Base-by-base conservation (phyloP, 2,888 invertebrate genomes). In the Tricholauxania praeusta region DNA sequence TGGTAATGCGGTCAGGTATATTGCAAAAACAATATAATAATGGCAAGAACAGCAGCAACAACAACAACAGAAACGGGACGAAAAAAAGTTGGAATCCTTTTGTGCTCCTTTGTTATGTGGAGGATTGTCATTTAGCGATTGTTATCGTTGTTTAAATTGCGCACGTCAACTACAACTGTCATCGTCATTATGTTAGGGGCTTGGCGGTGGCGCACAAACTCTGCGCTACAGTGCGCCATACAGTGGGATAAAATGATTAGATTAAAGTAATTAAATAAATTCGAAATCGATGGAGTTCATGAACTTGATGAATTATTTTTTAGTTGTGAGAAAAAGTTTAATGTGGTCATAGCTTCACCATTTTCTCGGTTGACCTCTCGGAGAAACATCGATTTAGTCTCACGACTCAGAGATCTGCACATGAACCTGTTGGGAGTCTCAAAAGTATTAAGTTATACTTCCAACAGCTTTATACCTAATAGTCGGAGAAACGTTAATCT, bases 71-170 rank as follows among this genome's bases (percentile, higher is more conserved):
- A 47, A 14, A 22, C 7, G 22, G 49, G 19, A 39, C 22, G 22
- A 14, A 59, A 68, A 57, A 22, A 47, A 51, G 51, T 15, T 17
- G 17, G 22, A 65, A 49, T 49, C 74, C 65, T 72, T 76, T 78
- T 78, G 76, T 78, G 79, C 76, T 78, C 78, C 78, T 77, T 76
- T 48, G 39, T 39, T 39, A 39, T 39, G 39, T 39, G 39, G 39
- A 73, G 70, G 71, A 55, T 74, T 79, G 75, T 77, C 77, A 76
- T 75, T 76, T 76, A 62, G 71, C 79, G 80, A 80, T 80, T 79
- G 78, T 79, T 80, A 79, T 80, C 80, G 78, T 76, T 73, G 79
- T 78, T 80, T 80, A 80, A 80, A 80, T 80, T 79, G 80, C 79
- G 78, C 79, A 79, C 79, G 78, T 80, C 80, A 80, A 79, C 78